Evolutionary conservation across 2,797 vertebrate genomes (phyloP), one percentile per base, ranked within the genome.

Genomic region (Pseudochirops corinnae): DNA sequence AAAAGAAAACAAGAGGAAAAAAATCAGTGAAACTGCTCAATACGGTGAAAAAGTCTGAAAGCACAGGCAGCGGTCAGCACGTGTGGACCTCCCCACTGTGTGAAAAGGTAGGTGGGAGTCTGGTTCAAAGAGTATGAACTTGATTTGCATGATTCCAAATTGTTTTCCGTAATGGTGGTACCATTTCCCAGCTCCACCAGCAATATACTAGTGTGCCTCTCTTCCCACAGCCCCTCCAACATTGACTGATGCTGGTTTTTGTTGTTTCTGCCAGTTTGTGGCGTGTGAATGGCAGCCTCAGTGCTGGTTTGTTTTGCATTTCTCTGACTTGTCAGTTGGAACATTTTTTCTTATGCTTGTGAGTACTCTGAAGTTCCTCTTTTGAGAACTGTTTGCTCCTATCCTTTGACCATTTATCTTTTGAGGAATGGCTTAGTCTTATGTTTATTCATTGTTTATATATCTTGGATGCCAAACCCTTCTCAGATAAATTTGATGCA

Each of bases 31-130:
- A 82, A 10, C n/a, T 9, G 16, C 7, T 39, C n/a, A 24, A 10
- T 10, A 24, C 67, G 0, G 16, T 82, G 67, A 24, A 39, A 24
- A 82, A 21, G 18, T 24, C 67, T 24, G 67, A 46, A 10, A 3
- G 24, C n/a, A 7, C 0, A 1, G 3, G n/a, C 6, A 3, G 0
- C 0, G 7, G 67, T 1, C 67, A 3, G 1, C n/a, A 24, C 5
- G 6, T 9, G 67, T 0, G 67, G 67, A 24, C 18, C 67, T 46
- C 67, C 7, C 67, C 9, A 2, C n/a, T 82, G n/a, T 46, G 0
- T 24, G 2, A 1, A 46, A 46, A 5, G 67, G 67, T 82, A 82
- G 67, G 67, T 33, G 60, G n/a, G 21, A 46, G 67, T 82, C n/a
- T 39, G n/a, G 67, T 24, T 39, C n/a, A 39, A 4, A 67, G 67